A percentile compares a stretch with the other conserved stretches of the same genome.
These are phyloP conservation scores for Phalanger gymnotis DNA, from an alignment of 2,797 vertebrate species.

Conservation along the genomic window DNA sequence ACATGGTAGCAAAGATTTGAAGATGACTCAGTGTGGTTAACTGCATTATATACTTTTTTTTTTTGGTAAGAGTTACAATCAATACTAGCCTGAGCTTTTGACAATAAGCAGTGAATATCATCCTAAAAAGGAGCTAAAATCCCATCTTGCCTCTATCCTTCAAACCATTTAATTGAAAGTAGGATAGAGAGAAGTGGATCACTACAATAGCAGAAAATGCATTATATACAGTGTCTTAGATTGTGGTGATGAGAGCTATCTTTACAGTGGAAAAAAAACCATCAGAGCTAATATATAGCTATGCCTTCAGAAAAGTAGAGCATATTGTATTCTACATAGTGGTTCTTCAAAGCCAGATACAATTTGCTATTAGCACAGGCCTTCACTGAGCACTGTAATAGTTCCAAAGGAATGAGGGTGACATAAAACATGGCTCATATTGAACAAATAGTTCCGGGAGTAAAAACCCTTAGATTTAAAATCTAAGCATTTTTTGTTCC, in stretches of 20 bases:
- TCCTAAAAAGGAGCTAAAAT: not conserved
- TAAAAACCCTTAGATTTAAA: slow-evolving; percentile 39
- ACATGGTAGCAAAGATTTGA: slow-evolving; percentile 24
- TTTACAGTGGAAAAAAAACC: slow-evolving; percentile 34
- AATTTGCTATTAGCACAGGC: slow-evolving; percentile 13
- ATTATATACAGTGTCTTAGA: not conserved
- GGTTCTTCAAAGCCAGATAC: slow-evolving; percentile 17
- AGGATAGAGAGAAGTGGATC: slow-evolving; percentile 13
- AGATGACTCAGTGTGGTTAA: slow-evolving; percentile 10
- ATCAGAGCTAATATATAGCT: slow-evolving; percentile 35
- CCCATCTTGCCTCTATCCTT: not conserved
- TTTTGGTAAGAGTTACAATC: not conserved
- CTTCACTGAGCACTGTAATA: slow-evolving; percentile 44
- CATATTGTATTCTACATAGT: slow-evolving; percentile 18
- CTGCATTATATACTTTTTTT: slow-evolving; percentile 2
- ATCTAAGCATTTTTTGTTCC: slow-evolving; percentile 41
- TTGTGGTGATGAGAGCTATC: not conserved
- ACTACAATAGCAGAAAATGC: slow-evolving; percentile 25
- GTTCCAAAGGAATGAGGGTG: slow-evolving; percentile 43
- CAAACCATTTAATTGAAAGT: slow-evolving; percentile 24
- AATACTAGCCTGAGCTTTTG: not conserved
- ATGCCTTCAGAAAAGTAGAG: slow-evolving; percentile 27
- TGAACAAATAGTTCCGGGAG: slow-evolving; percentile 38
- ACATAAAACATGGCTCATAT: slow-evolving; percentile 34
- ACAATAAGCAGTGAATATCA: slow-evolving; percentile 8